Conservation (phyloP, 2,113 vertebrate species). For the Eretmodus cyanostictus region DNA sequence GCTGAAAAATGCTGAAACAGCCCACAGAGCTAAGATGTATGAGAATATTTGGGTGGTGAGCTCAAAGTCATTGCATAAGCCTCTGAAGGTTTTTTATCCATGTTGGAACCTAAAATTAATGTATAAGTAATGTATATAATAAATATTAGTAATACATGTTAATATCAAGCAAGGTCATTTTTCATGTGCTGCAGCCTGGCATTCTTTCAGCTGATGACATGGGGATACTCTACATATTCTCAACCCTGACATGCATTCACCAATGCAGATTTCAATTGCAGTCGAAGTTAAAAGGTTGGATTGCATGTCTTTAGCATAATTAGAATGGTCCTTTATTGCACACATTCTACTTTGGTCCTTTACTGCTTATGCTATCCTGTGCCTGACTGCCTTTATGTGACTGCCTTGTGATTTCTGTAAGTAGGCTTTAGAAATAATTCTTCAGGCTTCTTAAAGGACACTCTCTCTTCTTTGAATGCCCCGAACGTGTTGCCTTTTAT, state of each 20-base stretch:
- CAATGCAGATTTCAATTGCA: background rate
- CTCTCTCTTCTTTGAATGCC: background rate
- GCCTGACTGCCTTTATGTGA: background rate
- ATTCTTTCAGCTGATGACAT: background rate
- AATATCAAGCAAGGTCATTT: accelerated
- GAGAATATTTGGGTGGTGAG: background rate
- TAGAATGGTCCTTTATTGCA: background rate
- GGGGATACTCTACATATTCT: background rate
- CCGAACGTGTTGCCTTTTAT: background rate
- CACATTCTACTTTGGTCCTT: background rate
- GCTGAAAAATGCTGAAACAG: background rate
- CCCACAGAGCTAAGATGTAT: background rate
- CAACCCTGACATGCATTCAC: background rate
- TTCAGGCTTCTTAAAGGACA: background rate
- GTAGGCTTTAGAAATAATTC: background rate
- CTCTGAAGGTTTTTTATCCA: background rate
- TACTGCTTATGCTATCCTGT: background rate
- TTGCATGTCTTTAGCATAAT: background rate
- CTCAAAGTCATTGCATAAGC: background rate
- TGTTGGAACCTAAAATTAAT: background rate
- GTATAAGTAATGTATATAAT: background rate
- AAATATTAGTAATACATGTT: background rate
- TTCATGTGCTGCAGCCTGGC: background rate
- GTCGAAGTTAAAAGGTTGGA: background rate
- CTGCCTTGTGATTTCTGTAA: background rate